phyloP scores from a whole-genome alignment of 2,113 vertebrate species.

The Misgurnus mizolepis region DNA sequence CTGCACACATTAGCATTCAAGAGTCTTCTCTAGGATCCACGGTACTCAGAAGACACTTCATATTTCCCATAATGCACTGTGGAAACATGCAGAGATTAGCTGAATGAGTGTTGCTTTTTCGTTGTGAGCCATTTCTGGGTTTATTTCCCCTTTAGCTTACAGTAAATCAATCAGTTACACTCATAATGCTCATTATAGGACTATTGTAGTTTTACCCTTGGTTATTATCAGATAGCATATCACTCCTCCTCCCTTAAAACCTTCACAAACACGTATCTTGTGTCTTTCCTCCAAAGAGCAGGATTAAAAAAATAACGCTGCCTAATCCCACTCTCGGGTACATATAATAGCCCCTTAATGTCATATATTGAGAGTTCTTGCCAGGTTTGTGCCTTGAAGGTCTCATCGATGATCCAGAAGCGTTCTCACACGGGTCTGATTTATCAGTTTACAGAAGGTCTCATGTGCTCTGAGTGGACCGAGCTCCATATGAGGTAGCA shows the following conservation, averaged over 20 bases:
- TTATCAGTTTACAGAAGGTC: constrained; percentile 43
- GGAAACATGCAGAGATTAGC: constrained; percentile 12
- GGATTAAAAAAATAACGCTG: constrained; percentile 7
- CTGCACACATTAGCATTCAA: constrained; percentile 5
- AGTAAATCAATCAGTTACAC: constrained; percentile 26
- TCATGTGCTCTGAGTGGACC: constrained; percentile 6
- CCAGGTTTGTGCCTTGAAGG: constrained; percentile 31
- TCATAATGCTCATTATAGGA: constrained; percentile 35
- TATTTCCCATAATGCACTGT: constrained; percentile 13
- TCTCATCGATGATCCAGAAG: constrained; percentile 15
- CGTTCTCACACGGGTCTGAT: constrained; percentile 21
- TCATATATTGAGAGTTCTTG: constrained; percentile 28
- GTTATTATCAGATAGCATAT: constrained; percentile 16
- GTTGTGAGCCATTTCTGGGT: constrained; percentile 13
- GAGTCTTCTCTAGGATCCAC: not conserved
- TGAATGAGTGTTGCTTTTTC: constrained; percentile 9
- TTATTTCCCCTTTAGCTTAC: constrained; percentile 40
- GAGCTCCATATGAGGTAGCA: constrained; percentile 21
- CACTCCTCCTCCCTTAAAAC: constrained; percentile 18
- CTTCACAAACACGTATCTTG: constrained; percentile 13
- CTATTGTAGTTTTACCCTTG: constrained; percentile 16
- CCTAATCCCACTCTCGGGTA: constrained; percentile 26
- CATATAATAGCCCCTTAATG: constrained; percentile 33
- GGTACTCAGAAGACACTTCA: constrained; percentile 6
- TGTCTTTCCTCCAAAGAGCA: constrained; percentile 25